A percentile compares a stretch with the other conserved stretches of the same genome.
Evolutionary conservation across 1,140 invertebrate genomes (phyloP).

Genomic region (Dendrolimus punctatus): DNA sequence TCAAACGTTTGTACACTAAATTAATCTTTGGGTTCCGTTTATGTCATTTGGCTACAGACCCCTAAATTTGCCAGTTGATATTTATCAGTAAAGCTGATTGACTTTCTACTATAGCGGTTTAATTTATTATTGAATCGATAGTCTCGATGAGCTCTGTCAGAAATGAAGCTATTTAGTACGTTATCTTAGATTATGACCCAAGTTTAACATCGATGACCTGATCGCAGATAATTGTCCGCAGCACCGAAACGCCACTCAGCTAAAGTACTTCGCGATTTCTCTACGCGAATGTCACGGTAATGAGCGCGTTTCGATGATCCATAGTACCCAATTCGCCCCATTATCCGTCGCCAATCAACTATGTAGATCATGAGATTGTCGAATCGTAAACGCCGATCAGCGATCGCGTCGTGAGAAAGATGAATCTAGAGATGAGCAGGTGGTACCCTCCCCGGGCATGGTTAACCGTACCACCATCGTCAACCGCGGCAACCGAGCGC

Average conservation of each 20-base stretch:
- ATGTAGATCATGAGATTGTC: slow-evolving; percentile 62
- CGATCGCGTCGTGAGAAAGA: slow-evolving; percentile 58
- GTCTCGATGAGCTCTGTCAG: slow-evolving; percentile 32
- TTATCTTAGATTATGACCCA: slow-evolving; percentile 47
- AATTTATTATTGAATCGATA: slow-evolving; percentile 54
- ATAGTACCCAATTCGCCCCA: slow-evolving; percentile 40
- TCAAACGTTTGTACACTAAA: too few relatives aligned
- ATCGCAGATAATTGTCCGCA: slow-evolving; percentile 9
- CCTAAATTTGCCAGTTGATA: neutral
- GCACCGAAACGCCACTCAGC: slow-evolving; percentile 43
- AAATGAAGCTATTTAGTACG: slow-evolving; percentile 44
- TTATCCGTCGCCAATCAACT: slow-evolving; percentile 62
- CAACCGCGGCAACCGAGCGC: slow-evolving; percentile 32
- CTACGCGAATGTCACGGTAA: slow-evolving; percentile 49
- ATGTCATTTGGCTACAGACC: too few relatives aligned
- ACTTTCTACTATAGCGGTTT: slow-evolving; percentile 53
- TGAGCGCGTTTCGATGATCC: slow-evolving; percentile 31
- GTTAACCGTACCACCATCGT: slow-evolving; percentile 52
- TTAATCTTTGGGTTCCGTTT: too few relatives aligned
- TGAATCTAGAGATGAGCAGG: slow-evolving; percentile 42
- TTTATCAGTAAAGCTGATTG: slow-evolving; percentile 48
- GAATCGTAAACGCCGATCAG: slow-evolving; percentile 36
- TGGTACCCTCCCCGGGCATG: slow-evolving; percentile 50
- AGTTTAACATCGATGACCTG: slow-evolving; percentile 48
- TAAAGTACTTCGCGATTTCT: slow-evolving; percentile 36